phyloP scores from a whole-genome alignment of 2,113 vertebrate species.

The Corythornis vintsioides region DNA sequence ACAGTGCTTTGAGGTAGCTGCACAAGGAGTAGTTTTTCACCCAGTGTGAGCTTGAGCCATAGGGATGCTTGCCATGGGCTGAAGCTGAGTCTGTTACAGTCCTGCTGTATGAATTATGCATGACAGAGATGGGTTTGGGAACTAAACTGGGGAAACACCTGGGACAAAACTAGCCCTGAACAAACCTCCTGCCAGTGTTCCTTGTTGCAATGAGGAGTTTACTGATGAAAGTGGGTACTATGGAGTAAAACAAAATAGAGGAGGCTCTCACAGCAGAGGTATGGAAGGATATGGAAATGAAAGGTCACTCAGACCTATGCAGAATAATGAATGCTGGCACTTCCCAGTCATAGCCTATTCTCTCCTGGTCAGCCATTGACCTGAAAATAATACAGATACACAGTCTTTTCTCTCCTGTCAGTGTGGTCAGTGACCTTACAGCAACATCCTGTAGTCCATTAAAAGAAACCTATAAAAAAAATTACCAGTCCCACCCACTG shows the following conservation, averaged over 20 bases:
- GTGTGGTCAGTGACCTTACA: slow-evolving; percentile 37
- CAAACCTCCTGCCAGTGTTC: background rate
- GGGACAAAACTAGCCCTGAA: background rate
- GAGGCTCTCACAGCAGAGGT: background rate
- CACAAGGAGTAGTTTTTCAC: background rate
- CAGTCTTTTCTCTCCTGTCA: background rate
- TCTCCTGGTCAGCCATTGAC: slow-evolving; percentile 2
- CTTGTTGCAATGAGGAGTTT: background rate
- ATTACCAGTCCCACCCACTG: background rate
- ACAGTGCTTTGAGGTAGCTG: background rate
- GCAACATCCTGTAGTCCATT: background rate
- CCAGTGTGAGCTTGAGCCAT: background rate
- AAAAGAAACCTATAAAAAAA: slow-evolving; percentile 49
- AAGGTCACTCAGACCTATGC: background rate
- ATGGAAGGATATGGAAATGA: background rate
- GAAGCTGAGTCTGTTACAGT: background rate
- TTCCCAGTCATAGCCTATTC: slow-evolving; percentile 23
- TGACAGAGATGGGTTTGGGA: background rate
- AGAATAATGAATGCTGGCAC: background rate
- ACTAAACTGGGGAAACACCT: background rate
- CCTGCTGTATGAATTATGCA: background rate
- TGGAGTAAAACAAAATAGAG: background rate
- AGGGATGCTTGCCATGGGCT: background rate
- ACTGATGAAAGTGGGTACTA: background rate
- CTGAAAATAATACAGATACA: slow-evolving; percentile 50